phyloP scores from a whole-genome alignment of 92 coral and sea anemone species.

The Palythoa heliodiscus region DNA sequence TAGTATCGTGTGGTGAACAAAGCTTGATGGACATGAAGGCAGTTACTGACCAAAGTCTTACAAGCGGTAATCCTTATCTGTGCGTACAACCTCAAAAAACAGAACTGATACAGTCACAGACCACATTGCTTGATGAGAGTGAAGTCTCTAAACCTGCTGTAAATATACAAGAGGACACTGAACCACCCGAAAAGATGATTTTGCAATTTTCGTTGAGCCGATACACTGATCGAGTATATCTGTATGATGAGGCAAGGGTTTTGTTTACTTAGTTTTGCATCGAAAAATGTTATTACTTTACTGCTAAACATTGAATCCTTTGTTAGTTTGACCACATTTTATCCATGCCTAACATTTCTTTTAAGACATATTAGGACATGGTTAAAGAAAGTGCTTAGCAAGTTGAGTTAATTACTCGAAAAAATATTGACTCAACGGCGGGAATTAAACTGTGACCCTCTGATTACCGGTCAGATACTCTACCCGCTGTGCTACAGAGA shows the following conservation, averaged over 20 bases:
- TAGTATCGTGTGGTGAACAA: background rate
- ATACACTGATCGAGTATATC: constrained; percentile 91
- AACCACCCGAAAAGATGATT: constrained; percentile 58
- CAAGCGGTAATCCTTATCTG: constrained; percentile 18
- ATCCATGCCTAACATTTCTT: too few species aligned
- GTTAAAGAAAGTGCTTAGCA: too few species aligned
- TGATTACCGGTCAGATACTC: too few species aligned
- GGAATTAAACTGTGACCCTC: too few species aligned
- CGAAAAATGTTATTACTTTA: too few species aligned
- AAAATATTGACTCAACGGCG: too few species aligned
- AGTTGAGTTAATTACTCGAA: too few species aligned
- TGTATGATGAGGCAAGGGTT: constrained; percentile 80
- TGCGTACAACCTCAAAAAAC: background rate
- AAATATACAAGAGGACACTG: constrained; percentile 32
- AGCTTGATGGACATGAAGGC: background rate
- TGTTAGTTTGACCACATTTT: too few species aligned
- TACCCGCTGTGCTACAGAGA: too few species aligned
- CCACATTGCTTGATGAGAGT: background rate
- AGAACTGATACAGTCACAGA: background rate
- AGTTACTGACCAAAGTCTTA: background rate
- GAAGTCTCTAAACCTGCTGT: background rate
- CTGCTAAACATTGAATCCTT: too few species aligned
- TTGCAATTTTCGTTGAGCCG: constrained; percentile 81
- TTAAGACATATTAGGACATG: too few species aligned
- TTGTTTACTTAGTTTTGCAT: too few species aligned